A percentile compares a stretch with the other conserved stretches of the same genome.
phyloP scores from a whole-genome alignment of 2,797 vertebrate species.

The Rhynchotus rufescens region DNA sequence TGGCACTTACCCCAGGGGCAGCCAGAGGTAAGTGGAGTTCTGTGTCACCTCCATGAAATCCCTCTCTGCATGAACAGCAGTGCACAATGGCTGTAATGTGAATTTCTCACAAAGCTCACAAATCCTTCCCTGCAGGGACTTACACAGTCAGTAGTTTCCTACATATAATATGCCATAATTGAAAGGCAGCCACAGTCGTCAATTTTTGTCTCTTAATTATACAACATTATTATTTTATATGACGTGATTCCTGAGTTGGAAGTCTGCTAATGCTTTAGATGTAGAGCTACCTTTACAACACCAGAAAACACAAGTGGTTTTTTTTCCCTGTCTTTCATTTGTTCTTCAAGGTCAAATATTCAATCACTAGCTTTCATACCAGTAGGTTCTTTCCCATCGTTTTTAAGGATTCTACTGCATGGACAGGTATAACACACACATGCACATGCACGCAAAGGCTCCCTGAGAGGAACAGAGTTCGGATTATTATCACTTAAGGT shows the following conservation, averaged over 20 bases:
- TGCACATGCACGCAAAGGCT: background rate
- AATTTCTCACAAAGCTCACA: constrained; percentile 35
- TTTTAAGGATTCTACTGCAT: background rate
- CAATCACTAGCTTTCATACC: background rate
- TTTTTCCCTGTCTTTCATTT: background rate
- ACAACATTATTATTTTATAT: background rate
- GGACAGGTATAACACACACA: background rate
- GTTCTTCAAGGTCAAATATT: background rate
- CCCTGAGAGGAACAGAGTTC: background rate
- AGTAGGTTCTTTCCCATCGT: background rate
- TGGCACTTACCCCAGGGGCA: constrained; percentile 28
- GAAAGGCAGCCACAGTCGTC: background rate
- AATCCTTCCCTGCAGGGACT: constrained; percentile 54
- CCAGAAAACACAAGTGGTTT: background rate
- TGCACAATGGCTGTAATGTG: constrained; percentile 35
- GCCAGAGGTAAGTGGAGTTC: constrained; percentile 42
- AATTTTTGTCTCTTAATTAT: constrained; percentile 5
- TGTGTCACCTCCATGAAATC: constrained; percentile 30
- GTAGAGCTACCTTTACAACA: background rate
- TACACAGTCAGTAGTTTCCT: background rate
- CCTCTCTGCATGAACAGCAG: constrained; percentile 8
- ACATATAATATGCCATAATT: constrained; percentile 22
- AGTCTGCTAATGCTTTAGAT: background rate
- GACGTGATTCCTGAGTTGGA: background rate
- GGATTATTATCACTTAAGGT: background rate